Evolutionary conservation across 2,888 invertebrate species (phyloP).

Genomic region (Sesia bembeciformis): DNA sequence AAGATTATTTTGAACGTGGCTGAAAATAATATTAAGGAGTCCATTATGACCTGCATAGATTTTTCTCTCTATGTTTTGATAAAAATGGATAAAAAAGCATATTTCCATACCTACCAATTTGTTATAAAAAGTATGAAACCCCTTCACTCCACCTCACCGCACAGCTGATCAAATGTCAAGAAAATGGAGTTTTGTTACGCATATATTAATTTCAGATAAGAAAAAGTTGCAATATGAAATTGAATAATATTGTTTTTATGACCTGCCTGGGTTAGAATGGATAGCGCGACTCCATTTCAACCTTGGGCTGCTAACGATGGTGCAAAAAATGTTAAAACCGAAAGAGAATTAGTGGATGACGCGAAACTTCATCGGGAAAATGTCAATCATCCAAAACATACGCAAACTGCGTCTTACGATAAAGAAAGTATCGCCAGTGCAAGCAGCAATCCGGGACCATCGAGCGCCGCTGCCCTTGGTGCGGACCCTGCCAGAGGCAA

Average conservation of each 20-base stretch:
- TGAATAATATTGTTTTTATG: constrained; percentile 36
- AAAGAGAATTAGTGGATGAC: constrained; percentile 68
- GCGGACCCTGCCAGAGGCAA: constrained; percentile 32
- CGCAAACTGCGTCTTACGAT: constrained; percentile 74
- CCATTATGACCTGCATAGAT: too few species aligned
- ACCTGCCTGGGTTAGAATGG: constrained; percentile 61
- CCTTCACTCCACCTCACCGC: constrained; percentile 52
- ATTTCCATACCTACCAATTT: not conserved
- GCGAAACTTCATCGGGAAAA: constrained; percentile 74
- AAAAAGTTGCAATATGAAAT: constrained; percentile 60
- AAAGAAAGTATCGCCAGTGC: constrained; percentile 63
- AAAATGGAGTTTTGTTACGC: constrained; percentile 75
- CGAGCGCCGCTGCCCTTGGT: constrained; percentile 38
- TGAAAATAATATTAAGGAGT: too few species aligned
- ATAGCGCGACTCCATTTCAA: constrained; percentile 68
- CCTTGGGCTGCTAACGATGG: constrained; percentile 66
- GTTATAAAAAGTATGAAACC: constrained; percentile 3
- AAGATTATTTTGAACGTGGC: too few species aligned
- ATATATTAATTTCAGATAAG: constrained; percentile 50
- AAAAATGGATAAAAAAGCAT: not conserved
- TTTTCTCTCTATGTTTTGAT: too few species aligned
- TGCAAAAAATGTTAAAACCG: constrained; percentile 65
- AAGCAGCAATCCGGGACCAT: constrained; percentile 54
- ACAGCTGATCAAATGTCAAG: constrained; percentile 75
- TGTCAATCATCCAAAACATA: constrained; percentile 75